These are phyloP conservation scores for Megalurothrips usitatus DNA, from an alignment of 2,888 invertebrate species.

Conservation along the genomic window DNA sequence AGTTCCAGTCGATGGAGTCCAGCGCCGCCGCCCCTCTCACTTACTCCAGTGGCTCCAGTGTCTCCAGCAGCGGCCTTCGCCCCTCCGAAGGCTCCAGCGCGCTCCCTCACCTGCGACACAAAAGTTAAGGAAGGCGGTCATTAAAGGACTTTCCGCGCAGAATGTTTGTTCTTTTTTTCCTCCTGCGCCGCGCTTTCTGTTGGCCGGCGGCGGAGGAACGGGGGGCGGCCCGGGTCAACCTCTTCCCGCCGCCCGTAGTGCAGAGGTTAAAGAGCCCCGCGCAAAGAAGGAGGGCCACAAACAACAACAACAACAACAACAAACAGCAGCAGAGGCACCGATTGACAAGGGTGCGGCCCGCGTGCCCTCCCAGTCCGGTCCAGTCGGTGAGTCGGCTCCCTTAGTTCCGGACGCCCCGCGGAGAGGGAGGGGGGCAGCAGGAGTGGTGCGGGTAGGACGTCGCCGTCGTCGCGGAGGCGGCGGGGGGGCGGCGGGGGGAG, in stretches of 20 bases:
- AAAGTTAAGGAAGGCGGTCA: not conserved
- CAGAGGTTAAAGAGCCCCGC: no score
- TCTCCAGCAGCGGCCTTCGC: not conserved
- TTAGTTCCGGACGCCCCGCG: no score
- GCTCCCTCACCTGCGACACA: constrained; percentile 6
- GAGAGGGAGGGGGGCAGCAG: no score
- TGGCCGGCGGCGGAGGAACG: not conserved
- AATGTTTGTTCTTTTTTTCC: not conserved
- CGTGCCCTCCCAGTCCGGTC: no score
- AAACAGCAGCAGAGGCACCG: not conserved
- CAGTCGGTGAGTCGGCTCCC: no score
- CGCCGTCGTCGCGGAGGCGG: no score
- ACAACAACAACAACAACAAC: not conserved
- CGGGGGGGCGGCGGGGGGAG: no score
- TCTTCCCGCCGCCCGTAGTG: not conserved
- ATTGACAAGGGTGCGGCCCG: no score
- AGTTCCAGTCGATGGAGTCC: not conserved
- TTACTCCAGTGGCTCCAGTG: no score
- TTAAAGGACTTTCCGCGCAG: constrained; percentile 4
- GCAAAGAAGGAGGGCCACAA: not conserved
- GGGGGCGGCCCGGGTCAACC: not conserved
- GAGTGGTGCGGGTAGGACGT: no score
- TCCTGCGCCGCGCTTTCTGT: not conserved
- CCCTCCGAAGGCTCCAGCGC: not conserved
- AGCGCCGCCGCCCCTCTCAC: no score